These are phyloP conservation scores for Riptortus pedestris DNA, from an alignment of 1,140 invertebrate genomes.

Conservation along the genomic window DNA sequence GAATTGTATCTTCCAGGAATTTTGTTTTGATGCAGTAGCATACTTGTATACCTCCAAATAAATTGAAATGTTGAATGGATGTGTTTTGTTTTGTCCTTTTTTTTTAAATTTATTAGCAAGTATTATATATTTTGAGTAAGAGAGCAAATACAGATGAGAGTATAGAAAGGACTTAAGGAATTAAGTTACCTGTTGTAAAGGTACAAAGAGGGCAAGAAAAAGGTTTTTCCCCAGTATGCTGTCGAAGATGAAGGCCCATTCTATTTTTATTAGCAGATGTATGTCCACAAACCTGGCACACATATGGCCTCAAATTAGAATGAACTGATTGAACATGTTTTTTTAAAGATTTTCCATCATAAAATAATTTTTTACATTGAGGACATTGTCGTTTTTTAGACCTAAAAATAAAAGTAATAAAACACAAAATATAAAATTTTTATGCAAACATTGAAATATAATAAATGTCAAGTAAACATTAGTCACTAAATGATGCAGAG, in stretches of 20 bases:
- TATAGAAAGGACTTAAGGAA: too few relatives aligned
- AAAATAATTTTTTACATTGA: conserved; percentile 50
- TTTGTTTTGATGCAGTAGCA: too few relatives aligned
- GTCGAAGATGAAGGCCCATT: conserved; percentile 60
- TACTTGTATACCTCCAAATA: too few relatives aligned
- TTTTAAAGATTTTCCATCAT: conserved; percentile 46
- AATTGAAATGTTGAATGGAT: too few relatives aligned
- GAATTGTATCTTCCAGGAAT: too few relatives aligned
- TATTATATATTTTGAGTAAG: too few relatives aligned
- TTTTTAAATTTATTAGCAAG: too few relatives aligned
- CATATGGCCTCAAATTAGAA: conserved; percentile 55
- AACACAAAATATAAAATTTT: conserved; percentile 4
- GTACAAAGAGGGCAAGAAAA: conserved; percentile 30
- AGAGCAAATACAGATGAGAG: too few relatives aligned
- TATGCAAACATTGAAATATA: not conserved
- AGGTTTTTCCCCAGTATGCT: conserved; percentile 51
- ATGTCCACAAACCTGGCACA: conserved; percentile 64
- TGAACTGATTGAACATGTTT: conserved; percentile 55
- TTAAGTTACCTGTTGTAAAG: conserved; percentile 31
- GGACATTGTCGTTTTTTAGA: conserved; percentile 34
- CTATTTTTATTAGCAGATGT: conserved; percentile 49
- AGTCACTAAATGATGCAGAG: too few relatives aligned
- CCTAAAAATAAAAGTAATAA: conserved; percentile 29
- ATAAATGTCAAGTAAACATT: conserved; percentile 9
- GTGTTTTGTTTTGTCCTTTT: too few relatives aligned